Base-by-base conservation (phyloP, 2,113 vertebrate species). In the Toxotes jaculatrix region DNA sequence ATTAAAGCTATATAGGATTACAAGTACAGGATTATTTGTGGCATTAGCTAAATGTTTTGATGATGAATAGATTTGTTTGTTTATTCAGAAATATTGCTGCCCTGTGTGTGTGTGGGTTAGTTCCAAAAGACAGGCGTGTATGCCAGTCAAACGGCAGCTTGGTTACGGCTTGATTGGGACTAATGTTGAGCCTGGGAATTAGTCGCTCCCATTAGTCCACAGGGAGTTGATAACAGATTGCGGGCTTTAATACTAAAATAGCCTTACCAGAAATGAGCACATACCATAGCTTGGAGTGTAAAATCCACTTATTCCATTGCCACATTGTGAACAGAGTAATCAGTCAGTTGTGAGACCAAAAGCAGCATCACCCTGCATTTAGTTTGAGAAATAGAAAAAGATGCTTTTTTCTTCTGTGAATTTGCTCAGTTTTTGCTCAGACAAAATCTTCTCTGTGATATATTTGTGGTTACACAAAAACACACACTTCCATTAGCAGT, bases 151-250 rank as follows among this genome's bases (percentile, higher is more conserved):
- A 71, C 9, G 12, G 43, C 61, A 74, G 76, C 71, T 81, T 77
- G 59, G 74, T 82, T 82, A 66, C 7, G 21, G 76, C 74, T 79
- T 87, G 72, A 87, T 78, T 85, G 68, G 69, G 79, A 67, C 77
- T 71, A 82, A 88, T 87, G 23, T 79, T 75, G 81, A 84, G 74
- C 68, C 42, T 67, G 57, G 53, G 77, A 85, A 79, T 87, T 87
- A 78, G 73, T 70, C 55, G 75, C 62, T 73, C 45, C 74, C 40
- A 77, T 85, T 83, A 80, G 64, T 72, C 70, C 73, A 45, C n/a
- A 0, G 72, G 75, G 77, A 82, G 80, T 67, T 90, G 78, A 84
- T 82, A 88, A 90, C 82, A 87, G 80, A 88, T 86, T 85, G 79
- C 63, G 36, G 66, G 61, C 82, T 76, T 34, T 87, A 77, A 80